These are phyloP conservation scores for Alcedo atthis DNA, from an alignment of 2,797 vertebrate species.

Conservation along the genomic window DNA sequence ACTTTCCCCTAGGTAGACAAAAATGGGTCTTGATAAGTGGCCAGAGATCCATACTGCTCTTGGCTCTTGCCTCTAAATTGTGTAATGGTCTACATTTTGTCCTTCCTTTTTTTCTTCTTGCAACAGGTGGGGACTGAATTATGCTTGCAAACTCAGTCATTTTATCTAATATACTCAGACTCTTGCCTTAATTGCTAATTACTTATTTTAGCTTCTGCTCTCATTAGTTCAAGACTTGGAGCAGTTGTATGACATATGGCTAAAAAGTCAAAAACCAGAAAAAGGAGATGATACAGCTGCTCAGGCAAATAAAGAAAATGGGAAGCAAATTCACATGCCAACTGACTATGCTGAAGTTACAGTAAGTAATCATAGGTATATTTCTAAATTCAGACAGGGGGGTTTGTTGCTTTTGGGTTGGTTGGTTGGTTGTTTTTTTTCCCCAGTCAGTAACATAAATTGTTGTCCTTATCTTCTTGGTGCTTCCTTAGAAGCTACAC, in stretches of 20 bases:
- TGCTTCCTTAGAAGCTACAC: not conserved
- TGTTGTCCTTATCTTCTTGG: not conserved
- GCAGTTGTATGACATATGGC: slow-evolving; percentile 95
- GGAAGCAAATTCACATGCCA: slow-evolving; percentile 96
- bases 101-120: not conserved
- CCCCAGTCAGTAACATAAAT: not conserved
- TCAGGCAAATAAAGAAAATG: slow-evolving; percentile 86
- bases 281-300: slow-evolving; percentile 86
- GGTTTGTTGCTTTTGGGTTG: not conserved
- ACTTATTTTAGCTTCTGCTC: slow-evolving; percentile 60
- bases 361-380: slow-evolving; percentile 64
- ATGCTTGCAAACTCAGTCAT: not conserved
- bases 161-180: slow-evolving; percentile 38
- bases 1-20: not conserved
- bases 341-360: slow-evolving; percentile 95
- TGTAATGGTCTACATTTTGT: not conserved
- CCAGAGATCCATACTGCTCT: not conserved
- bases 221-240: slow-evolving; percentile 95
- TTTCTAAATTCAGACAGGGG: not conserved
- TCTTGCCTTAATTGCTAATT: slow-evolving; percentile 57
- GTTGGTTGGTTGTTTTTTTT: not conserved
- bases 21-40: not conserved
- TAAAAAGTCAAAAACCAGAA: slow-evolving; percentile 90
- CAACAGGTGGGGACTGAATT: not conserved
- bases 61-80: not conserved